These are phyloP conservation scores for Leptodactylus fallax DNA, from an alignment of 2,797 vertebrate species.

Conservation along the genomic window DNA sequence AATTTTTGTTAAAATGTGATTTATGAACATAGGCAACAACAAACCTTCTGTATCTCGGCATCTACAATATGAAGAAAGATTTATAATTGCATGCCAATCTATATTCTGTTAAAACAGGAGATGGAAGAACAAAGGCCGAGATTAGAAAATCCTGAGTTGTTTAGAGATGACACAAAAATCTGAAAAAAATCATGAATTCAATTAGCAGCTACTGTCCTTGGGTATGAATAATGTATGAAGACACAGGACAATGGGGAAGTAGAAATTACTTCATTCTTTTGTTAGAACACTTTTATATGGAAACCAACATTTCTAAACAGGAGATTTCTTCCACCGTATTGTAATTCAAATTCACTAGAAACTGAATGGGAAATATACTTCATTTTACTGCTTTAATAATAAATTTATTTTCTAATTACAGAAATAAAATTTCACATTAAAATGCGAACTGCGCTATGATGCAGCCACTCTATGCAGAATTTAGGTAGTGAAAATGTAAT, in stretches of 20 bases:
- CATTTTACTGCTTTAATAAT: constrained; percentile 26
- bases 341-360: constrained; percentile 44
- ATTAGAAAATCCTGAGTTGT: constrained; percentile 51
- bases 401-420: constrained; percentile 33
- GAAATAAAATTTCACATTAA: constrained; percentile 13
- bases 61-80: neutral
- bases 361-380: constrained; percentile 37
- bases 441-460: constrained; percentile 14
- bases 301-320: constrained; percentile 47
- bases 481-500: constrained; percentile 18
- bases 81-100: constrained; percentile 48
- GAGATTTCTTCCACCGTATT: constrained; percentile 24
- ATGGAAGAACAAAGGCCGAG: constrained; percentile 47
- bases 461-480: neutral
- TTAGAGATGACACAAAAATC: constrained; percentile 51
- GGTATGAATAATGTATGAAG: constrained; percentile 60
- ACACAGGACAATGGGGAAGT: constrained; percentile 40
- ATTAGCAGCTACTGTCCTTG: constrained; percentile 62
- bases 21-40: neutral
- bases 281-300: constrained; percentile 50
- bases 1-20: neutral
- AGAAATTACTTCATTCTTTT: constrained; percentile 48
- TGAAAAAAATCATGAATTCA: constrained; percentile 60
- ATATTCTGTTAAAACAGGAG: constrained; percentile 37
- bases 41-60: constrained; percentile 29